Percentiles rank a stretch among this genome's conserved stretches.
Conservation (phyloP, 2,888 invertebrate genomes). For the Scaptomyza caliginosa region DNA sequence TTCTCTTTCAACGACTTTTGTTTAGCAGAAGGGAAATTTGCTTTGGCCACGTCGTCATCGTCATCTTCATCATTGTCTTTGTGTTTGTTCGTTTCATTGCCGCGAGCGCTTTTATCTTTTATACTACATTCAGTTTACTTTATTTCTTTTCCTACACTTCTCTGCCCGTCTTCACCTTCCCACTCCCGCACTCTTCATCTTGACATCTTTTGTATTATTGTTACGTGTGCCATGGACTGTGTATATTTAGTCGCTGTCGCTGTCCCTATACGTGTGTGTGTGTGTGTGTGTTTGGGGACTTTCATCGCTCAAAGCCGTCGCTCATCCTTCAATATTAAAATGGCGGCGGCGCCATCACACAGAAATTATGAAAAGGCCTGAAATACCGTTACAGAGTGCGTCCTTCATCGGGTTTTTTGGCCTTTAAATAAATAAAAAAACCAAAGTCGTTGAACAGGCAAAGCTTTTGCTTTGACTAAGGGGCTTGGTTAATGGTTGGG, state of each 20-base stretch:
- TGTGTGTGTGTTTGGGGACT: constrained; percentile 28
- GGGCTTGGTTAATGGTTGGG: not conserved
- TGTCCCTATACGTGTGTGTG: constrained; percentile 10
- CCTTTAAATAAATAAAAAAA: constrained; percentile 77
- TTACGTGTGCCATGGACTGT: constrained; percentile 47
- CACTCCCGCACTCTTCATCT: not conserved
- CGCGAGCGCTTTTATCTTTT: constrained; percentile 70
- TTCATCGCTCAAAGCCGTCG: constrained; percentile 5
- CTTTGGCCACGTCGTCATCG: constrained; percentile 29
- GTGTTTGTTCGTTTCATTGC: constrained; percentile 62
- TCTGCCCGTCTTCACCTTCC: not conserved
- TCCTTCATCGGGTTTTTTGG: constrained; percentile 72
- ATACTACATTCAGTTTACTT: constrained; percentile 64
- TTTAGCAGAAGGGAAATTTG: constrained; percentile 26
- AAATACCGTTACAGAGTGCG: constrained; percentile 39
- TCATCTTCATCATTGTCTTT: constrained; percentile 50
- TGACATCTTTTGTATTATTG: constrained; percentile 56
- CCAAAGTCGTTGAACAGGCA: constrained; percentile 49
- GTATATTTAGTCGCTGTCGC: constrained; percentile 12
- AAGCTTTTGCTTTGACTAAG: constrained; percentile 6
- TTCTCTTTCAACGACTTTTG: constrained; percentile 23
- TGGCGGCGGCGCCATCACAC: constrained; percentile 40
- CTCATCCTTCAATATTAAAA: constrained; percentile 35
- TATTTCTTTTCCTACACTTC: constrained; percentile 55
- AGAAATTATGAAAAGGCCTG: constrained; percentile 64